These are phyloP conservation scores for Pygocentrus nattereri DNA, from an alignment of 2,797 vertebrate genomes.

Conservation along the genomic window DNA sequence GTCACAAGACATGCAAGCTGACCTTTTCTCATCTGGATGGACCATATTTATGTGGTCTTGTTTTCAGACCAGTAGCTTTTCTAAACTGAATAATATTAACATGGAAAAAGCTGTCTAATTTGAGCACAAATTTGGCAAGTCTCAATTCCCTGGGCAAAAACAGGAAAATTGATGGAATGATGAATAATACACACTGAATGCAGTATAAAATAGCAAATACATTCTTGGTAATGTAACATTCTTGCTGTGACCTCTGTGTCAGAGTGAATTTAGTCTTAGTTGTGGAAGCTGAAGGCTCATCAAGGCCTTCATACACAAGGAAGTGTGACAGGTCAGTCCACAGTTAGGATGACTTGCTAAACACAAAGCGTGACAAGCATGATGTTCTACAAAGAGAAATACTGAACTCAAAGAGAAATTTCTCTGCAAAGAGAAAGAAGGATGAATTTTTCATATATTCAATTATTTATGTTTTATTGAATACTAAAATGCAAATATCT, in stretches of 20 bases:
- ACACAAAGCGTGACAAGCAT: background rate
- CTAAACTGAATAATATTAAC: background rate
- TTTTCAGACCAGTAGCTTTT: no score
- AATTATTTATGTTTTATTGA: slow-evolving; percentile 8
- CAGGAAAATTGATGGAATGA: background rate
- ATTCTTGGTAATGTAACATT: background rate
- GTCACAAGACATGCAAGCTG: no score
- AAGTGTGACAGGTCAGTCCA: background rate
- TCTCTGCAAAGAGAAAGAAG: background rate
- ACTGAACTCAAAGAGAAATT: background rate
- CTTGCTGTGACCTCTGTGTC: background rate
- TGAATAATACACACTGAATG: background rate
- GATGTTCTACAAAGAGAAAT: slow-evolving; percentile 7
- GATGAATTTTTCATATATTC: background rate
- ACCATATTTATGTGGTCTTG: background rate
- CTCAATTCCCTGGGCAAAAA: background rate
- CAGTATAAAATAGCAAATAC: background rate
- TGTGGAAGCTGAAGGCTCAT: slow-evolving; percentile 14
- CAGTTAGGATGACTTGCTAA: background rate
- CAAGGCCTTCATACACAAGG: background rate
- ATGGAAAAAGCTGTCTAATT: background rate
- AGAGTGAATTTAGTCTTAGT: background rate
- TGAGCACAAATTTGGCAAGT: background rate
- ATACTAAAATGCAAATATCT: background rate
- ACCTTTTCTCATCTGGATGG: no score